Evolutionary conservation across 2,888 invertebrate species (phyloP).

Genomic region (Rhopalosiphum nymphaeae): DNA sequence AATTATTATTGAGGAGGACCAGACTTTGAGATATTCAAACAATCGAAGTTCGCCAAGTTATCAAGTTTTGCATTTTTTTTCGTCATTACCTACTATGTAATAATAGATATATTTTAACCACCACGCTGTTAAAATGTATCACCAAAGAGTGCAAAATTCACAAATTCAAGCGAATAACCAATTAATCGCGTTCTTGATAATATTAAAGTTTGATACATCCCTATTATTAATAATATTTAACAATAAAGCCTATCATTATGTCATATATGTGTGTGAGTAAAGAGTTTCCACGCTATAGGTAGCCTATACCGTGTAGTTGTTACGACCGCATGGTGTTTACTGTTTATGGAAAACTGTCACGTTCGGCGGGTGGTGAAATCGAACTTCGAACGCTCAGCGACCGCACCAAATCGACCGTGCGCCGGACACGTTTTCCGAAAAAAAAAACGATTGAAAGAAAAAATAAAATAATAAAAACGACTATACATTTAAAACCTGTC

Average conservation of each 20-base stretch:
- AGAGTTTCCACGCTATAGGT: background rate
- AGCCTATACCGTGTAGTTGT: background rate
- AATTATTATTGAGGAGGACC: background rate
- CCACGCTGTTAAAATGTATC: background rate
- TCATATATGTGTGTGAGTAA: background rate
- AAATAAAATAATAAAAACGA: background rate
- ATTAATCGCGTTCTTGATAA: background rate
- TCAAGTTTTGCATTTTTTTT: background rate
- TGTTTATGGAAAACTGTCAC: constrained; percentile 48
- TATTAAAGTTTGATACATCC: background rate
- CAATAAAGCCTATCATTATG: background rate
- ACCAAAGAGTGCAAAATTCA: background rate
- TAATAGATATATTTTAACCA: background rate
- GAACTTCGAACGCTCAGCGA: constrained; percentile 29
- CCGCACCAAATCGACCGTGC: constrained; percentile 51
- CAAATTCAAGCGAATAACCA: background rate
- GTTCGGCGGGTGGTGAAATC: constrained; percentile 33
- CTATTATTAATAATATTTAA: background rate
- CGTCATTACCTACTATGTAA: background rate
- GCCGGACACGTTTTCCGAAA: constrained; percentile 27
- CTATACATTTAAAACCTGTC: constrained; percentile 1
- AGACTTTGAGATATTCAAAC: background rate
- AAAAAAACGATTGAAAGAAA: background rate
- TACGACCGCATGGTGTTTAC: background rate
- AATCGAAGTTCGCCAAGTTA: background rate